Evolutionary conservation across 2,113 vertebrate genomes (phyloP).

Genomic region (Sylvia atricapilla): DNA sequence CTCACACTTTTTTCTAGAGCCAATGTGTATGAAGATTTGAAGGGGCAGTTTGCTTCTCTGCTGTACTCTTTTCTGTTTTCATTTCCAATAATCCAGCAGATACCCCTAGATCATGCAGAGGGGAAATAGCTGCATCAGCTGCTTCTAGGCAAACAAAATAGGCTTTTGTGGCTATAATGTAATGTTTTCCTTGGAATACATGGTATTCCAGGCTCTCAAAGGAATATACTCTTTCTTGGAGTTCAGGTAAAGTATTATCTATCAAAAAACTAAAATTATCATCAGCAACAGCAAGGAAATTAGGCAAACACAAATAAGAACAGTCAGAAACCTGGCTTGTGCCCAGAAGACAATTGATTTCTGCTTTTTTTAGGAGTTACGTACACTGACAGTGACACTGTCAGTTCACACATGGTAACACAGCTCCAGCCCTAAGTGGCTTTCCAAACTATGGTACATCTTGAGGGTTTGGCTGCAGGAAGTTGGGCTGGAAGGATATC

Average conservation of each 20-base stretch:
- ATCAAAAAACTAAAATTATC: not conserved
- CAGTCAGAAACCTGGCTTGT: not conserved
- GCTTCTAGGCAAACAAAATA: constrained; percentile 20
- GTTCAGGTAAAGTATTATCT: not conserved
- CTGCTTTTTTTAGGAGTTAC: not conserved
- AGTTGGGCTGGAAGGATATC: not conserved
- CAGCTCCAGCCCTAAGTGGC: not conserved
- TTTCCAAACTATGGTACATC: not conserved
- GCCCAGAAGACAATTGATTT: not conserved
- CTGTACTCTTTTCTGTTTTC: constrained; percentile 3
- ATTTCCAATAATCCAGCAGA: constrained; percentile 9
- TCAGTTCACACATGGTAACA: not conserved
- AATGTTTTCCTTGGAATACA: constrained; percentile 16
- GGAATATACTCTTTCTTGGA: not conserved
- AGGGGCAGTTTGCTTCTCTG: not conserved
- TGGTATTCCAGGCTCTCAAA: not conserved
- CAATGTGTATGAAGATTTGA: constrained; percentile 2
- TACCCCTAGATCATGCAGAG: constrained; percentile 24
- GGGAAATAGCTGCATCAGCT: not conserved
- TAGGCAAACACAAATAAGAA: rapidly evolving
- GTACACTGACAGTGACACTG: not conserved
- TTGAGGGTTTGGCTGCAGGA: not conserved
- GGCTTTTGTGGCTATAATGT: not conserved
- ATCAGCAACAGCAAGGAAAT: not conserved
- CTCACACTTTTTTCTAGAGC: constrained; percentile 13